Evolutionary conservation across 2,113 vertebrate species (phyloP), one percentile per base, ranked within the genome.

Genomic region (Hucho hucho): DNA sequence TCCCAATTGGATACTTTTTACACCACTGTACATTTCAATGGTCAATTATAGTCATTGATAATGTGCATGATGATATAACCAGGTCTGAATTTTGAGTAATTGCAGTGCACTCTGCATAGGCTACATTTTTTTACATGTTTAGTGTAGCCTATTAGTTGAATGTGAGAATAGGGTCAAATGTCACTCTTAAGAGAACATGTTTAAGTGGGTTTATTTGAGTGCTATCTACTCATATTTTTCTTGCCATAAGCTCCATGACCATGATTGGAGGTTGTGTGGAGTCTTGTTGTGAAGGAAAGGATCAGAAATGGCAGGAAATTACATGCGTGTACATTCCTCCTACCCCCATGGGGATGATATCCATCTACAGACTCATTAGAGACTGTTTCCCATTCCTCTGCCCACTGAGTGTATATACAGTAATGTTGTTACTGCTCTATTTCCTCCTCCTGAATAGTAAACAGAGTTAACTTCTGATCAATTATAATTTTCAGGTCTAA

Each of bases 331-430:
- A 16, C 58, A 76, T 53, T 74, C 29, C 70, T 76, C 58, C n/a
- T 22, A 24, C 1, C 6, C 58, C n/a, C 58, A 61, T 9, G 58
- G 58, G 58, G 20, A 22, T 22, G 58, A 61, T 61, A 61, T 13
- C 20, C 58, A 61, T 61, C 71, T 61, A n/a, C 58, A 61, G n/a
- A 7, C 58, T 61, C 18, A 61, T 61, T 61, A 61, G n/a, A 81
- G 72, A 84, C 72, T 70, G 64, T 74, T 70, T 68, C 46, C 63
- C 65, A 76, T 61, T 11, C 11, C 65, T 28, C 26, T 58, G 18
- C 24, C 43, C 73, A 7, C 64, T 47, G 43, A 46, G 37, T 49
- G 37, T 47, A 32, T 68, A 32, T 68, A 56, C 59, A 61, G 24
- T 47, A 7, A 64, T 20, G 7, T 43, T 20, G 18, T 32, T 43